Evolutionary conservation across 2,797 vertebrate genomes (phyloP).

Genomic region (Poecilia picta): DNA sequence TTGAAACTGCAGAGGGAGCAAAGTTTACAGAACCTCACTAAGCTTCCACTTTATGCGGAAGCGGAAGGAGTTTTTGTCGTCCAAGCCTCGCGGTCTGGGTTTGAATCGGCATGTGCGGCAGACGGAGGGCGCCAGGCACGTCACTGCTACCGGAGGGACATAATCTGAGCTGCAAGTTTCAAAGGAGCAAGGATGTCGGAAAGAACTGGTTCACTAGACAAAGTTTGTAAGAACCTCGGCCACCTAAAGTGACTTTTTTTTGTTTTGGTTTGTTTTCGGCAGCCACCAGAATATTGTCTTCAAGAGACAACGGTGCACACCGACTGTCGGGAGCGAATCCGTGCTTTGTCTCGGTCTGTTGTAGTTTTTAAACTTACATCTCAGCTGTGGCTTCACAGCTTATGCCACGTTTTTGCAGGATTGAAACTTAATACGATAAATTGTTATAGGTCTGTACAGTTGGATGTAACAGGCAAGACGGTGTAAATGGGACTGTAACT

Average conservation of each 20-base stretch:
- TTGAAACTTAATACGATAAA: neutral
- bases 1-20: conserved; percentile 37
- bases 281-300: neutral
- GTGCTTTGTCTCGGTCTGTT: neutral
- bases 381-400: conserved; percentile 14
- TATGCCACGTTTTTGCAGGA: no score
- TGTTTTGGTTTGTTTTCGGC: neutral
- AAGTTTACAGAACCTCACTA: conserved; percentile 25
- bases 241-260: neutral
- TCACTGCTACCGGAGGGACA: conserved; percentile 6
- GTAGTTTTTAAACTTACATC: conserved; percentile 2
- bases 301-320: neutral
- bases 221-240: conserved; percentile 1
- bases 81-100: neutral
- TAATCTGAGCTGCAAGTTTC: neutral
- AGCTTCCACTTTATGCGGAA: conserved; percentile 33
- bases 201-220: conserved; percentile 14
- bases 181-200: conserved; percentile 6
- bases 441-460: neutral
- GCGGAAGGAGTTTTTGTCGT: conserved; percentile 10
- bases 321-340: conserved; percentile 6
- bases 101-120: conserved; percentile 5
- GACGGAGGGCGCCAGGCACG: conserved; percentile 2
- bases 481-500: conserved; percentile 8
- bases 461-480: neutral